These are phyloP conservation scores for Spialia ferax DNA, from an alignment of 2,888 invertebrate genomes.

Conservation along the genomic window DNA sequence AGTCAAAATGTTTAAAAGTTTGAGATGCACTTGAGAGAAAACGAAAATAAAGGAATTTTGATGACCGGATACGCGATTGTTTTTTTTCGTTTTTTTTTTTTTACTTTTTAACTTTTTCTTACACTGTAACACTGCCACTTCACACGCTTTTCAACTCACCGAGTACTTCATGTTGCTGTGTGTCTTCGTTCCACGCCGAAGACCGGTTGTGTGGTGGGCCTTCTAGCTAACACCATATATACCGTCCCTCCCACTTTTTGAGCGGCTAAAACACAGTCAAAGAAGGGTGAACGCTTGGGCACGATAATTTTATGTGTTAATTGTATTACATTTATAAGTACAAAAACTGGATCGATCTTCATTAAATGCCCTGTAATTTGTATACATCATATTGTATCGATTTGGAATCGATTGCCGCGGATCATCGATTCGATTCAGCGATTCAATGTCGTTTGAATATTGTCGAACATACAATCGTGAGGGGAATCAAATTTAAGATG, in stretches of 20 bases:
- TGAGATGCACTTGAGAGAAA: conserved; percentile 12
- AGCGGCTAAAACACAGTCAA: conserved; percentile 41
- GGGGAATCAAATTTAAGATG: conserved; percentile 5
- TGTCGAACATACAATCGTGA: conserved; percentile 14
- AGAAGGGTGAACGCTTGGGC: conserved; percentile 66
- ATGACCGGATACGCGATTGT: conserved; percentile 9
- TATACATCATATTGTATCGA: neutral
- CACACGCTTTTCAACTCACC: conserved; percentile 69
- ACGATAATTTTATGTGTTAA: conserved; percentile 74
- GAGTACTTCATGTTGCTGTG: conserved; percentile 82
- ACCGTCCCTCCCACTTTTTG: conserved; percentile 77
- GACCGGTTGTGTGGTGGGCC: conserved; percentile 78
- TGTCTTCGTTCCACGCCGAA: conserved; percentile 80
- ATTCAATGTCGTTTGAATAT: conserved; percentile 22
- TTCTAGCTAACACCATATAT: conserved; percentile 69
- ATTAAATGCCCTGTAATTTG: neutral
- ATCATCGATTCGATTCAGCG: conserved; percentile 11
- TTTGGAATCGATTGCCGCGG: conserved; percentile 8
- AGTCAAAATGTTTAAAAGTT: neutral
- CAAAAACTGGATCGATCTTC: conserved; percentile 45
- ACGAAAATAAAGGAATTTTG: neutral
- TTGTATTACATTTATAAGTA: conserved; percentile 59
- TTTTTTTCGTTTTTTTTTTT: conserved; percentile 11
- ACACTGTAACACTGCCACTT: conserved; percentile 50
- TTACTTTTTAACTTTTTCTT: conserved; percentile 24